Conservation (phyloP, 2,797 vertebrate species). For the Lophius americanus region DNA sequence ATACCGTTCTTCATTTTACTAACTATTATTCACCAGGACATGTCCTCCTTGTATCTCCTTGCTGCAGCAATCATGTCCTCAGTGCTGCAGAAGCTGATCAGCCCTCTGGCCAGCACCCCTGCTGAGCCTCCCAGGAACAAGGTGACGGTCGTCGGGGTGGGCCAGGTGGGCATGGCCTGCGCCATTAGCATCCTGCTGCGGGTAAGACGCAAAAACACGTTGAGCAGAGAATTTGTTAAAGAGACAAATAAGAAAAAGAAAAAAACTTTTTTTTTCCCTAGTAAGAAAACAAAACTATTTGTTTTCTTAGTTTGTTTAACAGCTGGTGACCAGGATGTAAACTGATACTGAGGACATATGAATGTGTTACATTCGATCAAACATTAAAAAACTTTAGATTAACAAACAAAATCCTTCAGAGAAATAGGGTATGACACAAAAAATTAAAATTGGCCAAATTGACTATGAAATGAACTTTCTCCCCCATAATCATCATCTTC, state of each 20-base stretch:
- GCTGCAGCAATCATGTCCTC: conserved; percentile 85
- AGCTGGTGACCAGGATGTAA: too few species aligned
- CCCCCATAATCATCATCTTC: background rate
- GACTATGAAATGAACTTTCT: background rate
- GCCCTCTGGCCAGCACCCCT: conserved; percentile 67
- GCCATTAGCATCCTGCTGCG: conserved; percentile 91
- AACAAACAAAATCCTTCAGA: background rate
- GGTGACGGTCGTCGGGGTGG: conserved; percentile 93
- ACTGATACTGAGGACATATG: too few species aligned
- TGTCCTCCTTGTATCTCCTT: conserved; percentile 28
- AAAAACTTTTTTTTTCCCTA: too few species aligned
- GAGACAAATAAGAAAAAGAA: background rate
- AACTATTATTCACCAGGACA: background rate
- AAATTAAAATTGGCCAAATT: background rate
- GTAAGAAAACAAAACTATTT: too few species aligned
- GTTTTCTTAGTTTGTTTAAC: too few species aligned
- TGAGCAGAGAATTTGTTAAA: background rate
- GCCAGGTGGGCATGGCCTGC: conserved; percentile 95
- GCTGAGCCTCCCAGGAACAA: conserved; percentile 85
- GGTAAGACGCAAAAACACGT: conserved; percentile 77
- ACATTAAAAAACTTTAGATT: background rate
- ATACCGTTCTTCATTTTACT: too few species aligned
- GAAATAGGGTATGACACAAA: background rate
- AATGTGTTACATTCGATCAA: too few species aligned
- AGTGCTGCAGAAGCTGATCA: conserved; percentile 90